Base-by-base conservation (phyloP, 37 sponge, comb jelly and placozoan species). In the Tethya wilhelma region DNA sequence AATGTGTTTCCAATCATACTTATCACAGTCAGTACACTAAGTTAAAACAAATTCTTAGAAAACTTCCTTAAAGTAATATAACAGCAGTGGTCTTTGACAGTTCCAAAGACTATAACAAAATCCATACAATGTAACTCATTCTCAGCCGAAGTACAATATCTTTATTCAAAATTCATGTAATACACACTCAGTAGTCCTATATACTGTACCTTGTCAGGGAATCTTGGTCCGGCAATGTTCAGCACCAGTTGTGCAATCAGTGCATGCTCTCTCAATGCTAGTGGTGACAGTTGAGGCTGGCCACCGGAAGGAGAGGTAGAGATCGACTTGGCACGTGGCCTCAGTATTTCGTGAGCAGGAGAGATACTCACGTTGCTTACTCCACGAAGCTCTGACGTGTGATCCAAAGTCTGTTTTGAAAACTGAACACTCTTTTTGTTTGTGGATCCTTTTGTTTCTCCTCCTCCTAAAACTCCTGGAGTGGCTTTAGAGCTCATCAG, bases 201-300 rank as follows among this genome's bases (percentile, higher is more conserved):
- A n/a, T n/a, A n/a, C n/a, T n/a, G n/a, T 58, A 87, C 90, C 85
- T 90, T 64, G 44, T 66, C 60, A 25, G 66, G 60, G 53, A 91
- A 79, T 45, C 79, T 68, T 6, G 84, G 64, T 41, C 87, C 92
- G 43, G 79, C 36, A 4, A 83, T 42, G 32, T 34, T 46, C 57
- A 66, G 11, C 25, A 86, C 22, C 5, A 78, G 69, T 67, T 91
- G 87, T 43, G 87, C 83, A 2, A 91, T 65, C 12, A 83, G 39
- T 29, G 84, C 39, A 67, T 91, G 92, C 41, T 91, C 92, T 39
- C 70, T 75, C 7, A 44, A 25, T 22, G 44, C 60, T 20, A 71
- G 22, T 11, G 81, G 53, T 4, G 2, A 38, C 29, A 34, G 41
- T 40, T 41, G 36, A 17, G 42, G 49, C 37, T 73, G 73, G 12